phyloP scores from a whole-genome alignment of 1,140 invertebrate species.

The Lethrus apterus region DNA sequence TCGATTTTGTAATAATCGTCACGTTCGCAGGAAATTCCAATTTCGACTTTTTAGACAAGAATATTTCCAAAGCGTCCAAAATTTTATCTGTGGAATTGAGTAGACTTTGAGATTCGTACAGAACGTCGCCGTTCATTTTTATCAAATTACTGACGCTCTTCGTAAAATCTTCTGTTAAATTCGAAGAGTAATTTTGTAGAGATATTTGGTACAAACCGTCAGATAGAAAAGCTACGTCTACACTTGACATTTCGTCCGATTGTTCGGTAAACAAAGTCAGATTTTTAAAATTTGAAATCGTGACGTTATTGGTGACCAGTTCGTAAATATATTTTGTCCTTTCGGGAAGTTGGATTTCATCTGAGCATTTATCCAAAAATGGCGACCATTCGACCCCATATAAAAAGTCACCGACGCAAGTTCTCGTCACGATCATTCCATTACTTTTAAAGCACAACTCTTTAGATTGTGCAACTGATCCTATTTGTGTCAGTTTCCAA shows the following conservation, averaged over 20 bases:
- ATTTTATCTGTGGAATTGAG: slow-evolving; percentile 10
- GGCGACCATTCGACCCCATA: background rate
- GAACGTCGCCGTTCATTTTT: background rate
- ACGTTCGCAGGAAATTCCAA: background rate
- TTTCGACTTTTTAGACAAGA: background rate
- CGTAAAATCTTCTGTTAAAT: background rate
- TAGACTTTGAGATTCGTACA: background rate
- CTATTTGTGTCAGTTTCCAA: slow-evolving; percentile 1
- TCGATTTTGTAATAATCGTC: background rate
- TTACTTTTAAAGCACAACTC: slow-evolving; percentile 1
- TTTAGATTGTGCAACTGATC: background rate
- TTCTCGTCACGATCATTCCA: background rate
- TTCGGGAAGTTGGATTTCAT: background rate
- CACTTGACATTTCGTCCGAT: background rate
- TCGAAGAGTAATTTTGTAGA: background rate
- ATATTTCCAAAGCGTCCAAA: slow-evolving; percentile 7
- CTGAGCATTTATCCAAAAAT: background rate
- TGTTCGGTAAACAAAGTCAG: background rate
- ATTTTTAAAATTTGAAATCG: background rate
- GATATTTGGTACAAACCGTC: background rate
- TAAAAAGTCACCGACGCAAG: slow-evolving; percentile 5
- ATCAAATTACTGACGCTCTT: background rate
- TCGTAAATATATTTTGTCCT: background rate
- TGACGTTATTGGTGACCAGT: background rate
- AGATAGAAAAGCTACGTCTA: slow-evolving; percentile 1